phyloP scores from a whole-genome alignment of 2,888 invertebrate species.

The Sphaerophoria taeniata region DNA sequence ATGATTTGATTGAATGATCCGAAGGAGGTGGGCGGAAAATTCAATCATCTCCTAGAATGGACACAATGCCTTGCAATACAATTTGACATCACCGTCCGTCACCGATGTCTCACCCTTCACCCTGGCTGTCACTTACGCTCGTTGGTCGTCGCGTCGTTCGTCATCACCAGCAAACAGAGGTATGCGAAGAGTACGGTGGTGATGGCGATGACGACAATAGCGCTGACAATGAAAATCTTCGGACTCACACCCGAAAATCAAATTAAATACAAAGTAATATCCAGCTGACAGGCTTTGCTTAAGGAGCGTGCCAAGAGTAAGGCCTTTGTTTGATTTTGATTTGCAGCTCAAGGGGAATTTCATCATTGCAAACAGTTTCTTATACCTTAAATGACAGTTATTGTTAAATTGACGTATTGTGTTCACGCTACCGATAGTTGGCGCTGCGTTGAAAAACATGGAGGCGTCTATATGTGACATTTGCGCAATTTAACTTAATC shows the following conservation, averaged over 20 bases:
- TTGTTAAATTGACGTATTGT: no score
- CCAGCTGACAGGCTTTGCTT: constrained; percentile 56
- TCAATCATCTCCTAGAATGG: constrained; percentile 66
- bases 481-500: no score
- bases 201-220: constrained; percentile 1
- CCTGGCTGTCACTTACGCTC: no score
- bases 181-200: neutral
- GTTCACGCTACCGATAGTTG: no score
- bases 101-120: neutral
- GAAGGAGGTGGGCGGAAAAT: constrained; percentile 56
- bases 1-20: constrained; percentile 72
- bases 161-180: no score
- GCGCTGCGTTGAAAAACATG: no score
- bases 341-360: constrained; percentile 20
- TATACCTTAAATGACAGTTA: no score
- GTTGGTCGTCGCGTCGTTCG: no score
- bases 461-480: no score
- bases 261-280: constrained; percentile 66
- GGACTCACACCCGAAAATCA: constrained; percentile 56
- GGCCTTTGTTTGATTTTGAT: constrained; percentile 14
- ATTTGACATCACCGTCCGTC: neutral
- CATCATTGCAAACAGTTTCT: no score
- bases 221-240: constrained; percentile 44
- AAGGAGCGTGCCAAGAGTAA: constrained; percentile 20
- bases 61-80: constrained; percentile 38